Conservation (phyloP, 2,888 invertebrate species). For the Rambutsinella grinnellia region DNA sequence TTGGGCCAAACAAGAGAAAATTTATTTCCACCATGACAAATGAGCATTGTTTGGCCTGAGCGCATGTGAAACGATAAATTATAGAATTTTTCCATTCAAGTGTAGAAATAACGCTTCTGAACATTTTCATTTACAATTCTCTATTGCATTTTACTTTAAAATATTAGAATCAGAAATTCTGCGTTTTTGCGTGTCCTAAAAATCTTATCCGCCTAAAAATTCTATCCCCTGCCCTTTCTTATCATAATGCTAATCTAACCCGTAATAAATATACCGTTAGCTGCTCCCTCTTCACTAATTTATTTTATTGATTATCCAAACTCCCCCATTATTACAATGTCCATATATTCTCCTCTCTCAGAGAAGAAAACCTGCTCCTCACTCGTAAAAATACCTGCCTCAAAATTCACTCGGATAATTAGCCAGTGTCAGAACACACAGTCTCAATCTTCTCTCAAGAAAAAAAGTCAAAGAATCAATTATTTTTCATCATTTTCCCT, state of each 20-base stretch:
- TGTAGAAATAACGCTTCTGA: slow-evolving; percentile 2
- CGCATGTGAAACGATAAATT: slow-evolving; percentile 11
- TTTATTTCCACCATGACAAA: slow-evolving; percentile 46
- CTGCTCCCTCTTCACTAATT: background rate
- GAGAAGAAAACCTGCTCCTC: background rate
- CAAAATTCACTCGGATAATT: background rate
- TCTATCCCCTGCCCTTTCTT: background rate
- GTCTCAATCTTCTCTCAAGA: background rate
- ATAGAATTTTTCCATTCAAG: background rate
- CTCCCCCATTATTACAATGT: background rate
- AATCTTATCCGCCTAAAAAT: background rate
- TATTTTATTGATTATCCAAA: background rate
- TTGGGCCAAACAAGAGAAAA: slow-evolving; percentile 13
- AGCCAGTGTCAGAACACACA: background rate
- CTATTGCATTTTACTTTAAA: no score
- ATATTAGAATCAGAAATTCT: no score
- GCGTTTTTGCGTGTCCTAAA: background rate
- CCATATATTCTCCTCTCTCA: no score
- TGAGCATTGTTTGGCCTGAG: slow-evolving; percentile 16
- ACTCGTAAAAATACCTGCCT: background rate
- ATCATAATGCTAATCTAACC: no score
- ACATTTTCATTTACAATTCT: slow-evolving; percentile 6
- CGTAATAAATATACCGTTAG: background rate
- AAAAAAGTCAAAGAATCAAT: background rate
- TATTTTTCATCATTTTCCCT: background rate